Percentiles rank a stretch among this genome's conserved stretches.
Evolutionary conservation across 2,113 vertebrate genomes (phyloP).

Genomic region (Gadus chalcogrammus): DNA sequence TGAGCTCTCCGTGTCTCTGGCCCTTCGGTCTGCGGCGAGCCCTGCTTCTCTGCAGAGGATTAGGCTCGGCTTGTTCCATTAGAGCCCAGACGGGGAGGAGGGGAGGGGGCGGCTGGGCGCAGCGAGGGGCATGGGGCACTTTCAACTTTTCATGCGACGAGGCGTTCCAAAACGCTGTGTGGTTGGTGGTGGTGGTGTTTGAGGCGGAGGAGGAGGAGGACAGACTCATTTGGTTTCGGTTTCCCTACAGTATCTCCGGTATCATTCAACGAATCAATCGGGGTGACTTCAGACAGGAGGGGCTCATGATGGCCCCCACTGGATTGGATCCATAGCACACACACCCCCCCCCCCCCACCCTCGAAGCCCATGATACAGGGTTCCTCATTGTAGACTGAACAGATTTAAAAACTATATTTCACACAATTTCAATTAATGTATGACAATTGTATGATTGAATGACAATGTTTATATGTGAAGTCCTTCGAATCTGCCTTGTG

Average conservation of each 20-base stretch:
- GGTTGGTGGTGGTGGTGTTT: constrained; percentile 28
- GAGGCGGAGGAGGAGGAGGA: constrained; percentile 11
- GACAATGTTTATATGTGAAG: too few species aligned
- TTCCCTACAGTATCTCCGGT: constrained; percentile 50
- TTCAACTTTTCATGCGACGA: constrained; percentile 28
- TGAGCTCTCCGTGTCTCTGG: neutral
- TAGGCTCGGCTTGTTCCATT: constrained; percentile 15
- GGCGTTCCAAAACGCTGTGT: constrained; percentile 39
- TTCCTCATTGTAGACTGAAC: neutral
- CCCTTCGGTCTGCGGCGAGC: constrained; percentile 31
- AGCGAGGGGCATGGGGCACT: constrained; percentile 29
- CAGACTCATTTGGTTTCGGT: constrained; percentile 58
- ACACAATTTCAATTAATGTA: constrained; percentile 13
- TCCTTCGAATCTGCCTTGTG: too few species aligned
- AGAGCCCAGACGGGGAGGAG: constrained; percentile 15
- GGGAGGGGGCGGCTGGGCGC: neutral
- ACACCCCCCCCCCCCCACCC: constrained; percentile 33
- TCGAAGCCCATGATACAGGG: constrained; percentile 17
- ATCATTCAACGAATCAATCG: constrained; percentile 55
- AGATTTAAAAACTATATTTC: constrained; percentile 27
- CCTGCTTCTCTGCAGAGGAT: constrained; percentile 19
- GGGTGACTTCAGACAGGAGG: constrained; percentile 43
- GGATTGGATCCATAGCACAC: neutral
- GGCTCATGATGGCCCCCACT: constrained; percentile 31
- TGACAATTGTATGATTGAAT: too few species aligned